Base-by-base conservation (phyloP, 2,113 vertebrate genomes). In the Hemichromis elongatus region DNA sequence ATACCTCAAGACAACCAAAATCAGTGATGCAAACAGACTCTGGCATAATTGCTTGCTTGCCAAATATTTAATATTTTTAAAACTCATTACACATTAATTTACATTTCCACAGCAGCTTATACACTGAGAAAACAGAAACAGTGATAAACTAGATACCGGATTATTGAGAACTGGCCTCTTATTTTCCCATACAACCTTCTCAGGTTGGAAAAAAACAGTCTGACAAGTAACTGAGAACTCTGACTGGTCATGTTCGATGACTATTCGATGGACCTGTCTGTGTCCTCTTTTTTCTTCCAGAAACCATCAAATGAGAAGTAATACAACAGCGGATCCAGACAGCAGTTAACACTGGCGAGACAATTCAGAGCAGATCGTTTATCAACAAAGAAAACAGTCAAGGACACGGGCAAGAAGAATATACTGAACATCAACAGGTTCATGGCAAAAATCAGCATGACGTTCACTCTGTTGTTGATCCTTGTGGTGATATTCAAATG, bases 231-330 rank as follows among this genome's bases (percentile, higher is more conserved):
- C 13, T 33, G 10, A 18, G 18, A 12, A 3, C 42, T 24, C 3
- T 55, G 18, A 56, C 30, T 50, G 8, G 21, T 56, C 2, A 28
- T 28, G n/a, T 78, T 78, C 14, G 50, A 26, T 21, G 14, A 28
- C 75, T 88, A 26, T 40, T 50, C 54, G 5, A 24, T 30, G 28
- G 80, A 77, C 1, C 2, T 28, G 6, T 90, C 88, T 3, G 26
- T 61, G 16, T 92, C 79, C 16, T 91, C 92, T 24, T 90, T 89
- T 57, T 8, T 91, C 45, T 83, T 94, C 93, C 93, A 94, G 86
- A 95, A 95, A 12, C 90, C 91, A 80, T 94, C 95, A 13, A 94
- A 90, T 50, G 93, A 94, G 55, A 95, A 95, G 82, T 93, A 95
- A 52, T 95, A 95, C 52, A 95, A 42, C 33, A 95, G 52, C 5